Conservation (phyloP, 2,797 vertebrate species). For the Perodicticus potto region DNA sequence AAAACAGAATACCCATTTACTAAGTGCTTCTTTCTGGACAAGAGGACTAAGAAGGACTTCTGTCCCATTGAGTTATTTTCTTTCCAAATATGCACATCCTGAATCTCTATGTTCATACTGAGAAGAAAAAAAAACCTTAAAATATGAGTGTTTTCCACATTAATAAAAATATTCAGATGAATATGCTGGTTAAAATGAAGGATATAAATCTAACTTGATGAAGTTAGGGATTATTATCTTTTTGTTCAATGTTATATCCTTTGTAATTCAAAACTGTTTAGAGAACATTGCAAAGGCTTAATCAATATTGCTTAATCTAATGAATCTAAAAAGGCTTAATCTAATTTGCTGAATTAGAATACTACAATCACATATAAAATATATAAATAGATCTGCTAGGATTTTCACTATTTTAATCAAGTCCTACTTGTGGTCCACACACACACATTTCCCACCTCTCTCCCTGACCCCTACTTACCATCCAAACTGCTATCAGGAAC, state of each 20-base stretch:
- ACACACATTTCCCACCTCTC: background rate
- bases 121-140: background rate
- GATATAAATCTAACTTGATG: background rate
- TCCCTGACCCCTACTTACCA: background rate
- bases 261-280: background rate
- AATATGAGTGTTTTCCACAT: background rate
- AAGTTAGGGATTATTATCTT: background rate
- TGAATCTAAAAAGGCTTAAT: too few species aligned
- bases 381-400: background rate
- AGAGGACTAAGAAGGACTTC: background rate
- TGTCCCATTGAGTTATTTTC: background rate
- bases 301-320: background rate
- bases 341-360: background rate
- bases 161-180: constrained; percentile 1
- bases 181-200: background rate
- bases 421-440: background rate
- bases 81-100: background rate
- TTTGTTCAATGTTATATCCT: background rate
- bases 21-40: background rate
- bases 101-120: background rate
- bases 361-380: background rate
- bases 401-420: background rate
- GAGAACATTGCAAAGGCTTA: background rate
- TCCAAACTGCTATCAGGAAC: background rate
- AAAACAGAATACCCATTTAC: background rate